A percentile compares a stretch with the other conserved stretches of the same genome.
phyloP scores from a whole-genome alignment of 1,140 invertebrate genomes.

The Drosophila kepulauana region DNA sequence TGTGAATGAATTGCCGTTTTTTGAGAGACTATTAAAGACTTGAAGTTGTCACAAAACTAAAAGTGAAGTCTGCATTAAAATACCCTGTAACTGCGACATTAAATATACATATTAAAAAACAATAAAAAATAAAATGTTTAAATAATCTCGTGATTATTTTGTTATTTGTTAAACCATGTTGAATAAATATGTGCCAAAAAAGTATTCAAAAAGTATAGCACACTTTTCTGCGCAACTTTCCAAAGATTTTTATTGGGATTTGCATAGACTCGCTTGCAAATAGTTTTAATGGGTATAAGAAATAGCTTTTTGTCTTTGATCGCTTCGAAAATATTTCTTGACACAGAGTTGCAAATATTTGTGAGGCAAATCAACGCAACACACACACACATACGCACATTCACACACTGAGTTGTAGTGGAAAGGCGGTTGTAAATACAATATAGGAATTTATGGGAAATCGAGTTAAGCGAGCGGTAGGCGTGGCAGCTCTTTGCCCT shows the following conservation, averaged over 20 bases:
- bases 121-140: too few species aligned
- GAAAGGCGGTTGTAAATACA: conserved; percentile 21
- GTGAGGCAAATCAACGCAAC: conserved; percentile 11
- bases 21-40: too few species aligned
- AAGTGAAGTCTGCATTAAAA: too few species aligned
- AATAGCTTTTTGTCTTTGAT: conserved; percentile 16
- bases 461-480: conserved; percentile 48
- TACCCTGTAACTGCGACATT: too few species aligned
- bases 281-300: not conserved
- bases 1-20: too few species aligned
- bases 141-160: too few species aligned
- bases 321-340: conserved; percentile 17
- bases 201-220: not conserved
- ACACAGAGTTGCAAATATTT: conserved; percentile 35
- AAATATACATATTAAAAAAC: too few species aligned
- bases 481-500: conserved; percentile 28
- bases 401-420: not conserved
- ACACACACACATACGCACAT: not conserved
- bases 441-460: conserved; percentile 56
- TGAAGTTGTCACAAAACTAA: too few species aligned
- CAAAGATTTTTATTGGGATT: not conserved
- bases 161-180: too few species aligned
- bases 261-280: not conserved
- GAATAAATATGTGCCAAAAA: too few species aligned
- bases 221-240: not conserved